Conservation (phyloP, 2,113 vertebrate genomes). For the Pterophyllum scalare region DNA sequence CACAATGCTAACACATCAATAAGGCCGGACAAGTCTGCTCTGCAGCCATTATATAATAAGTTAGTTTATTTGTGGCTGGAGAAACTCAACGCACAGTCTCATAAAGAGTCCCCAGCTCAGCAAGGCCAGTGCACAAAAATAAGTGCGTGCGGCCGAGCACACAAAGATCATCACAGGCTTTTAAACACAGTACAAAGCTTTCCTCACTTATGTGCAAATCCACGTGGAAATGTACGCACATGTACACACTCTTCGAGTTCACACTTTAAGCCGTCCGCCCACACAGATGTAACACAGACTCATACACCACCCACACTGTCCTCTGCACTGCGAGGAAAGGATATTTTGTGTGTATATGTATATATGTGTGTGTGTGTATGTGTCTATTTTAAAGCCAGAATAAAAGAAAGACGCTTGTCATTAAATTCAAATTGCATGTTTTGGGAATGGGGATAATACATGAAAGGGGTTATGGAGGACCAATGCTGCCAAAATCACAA, state of each 20-base stretch:
- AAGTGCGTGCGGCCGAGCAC: neutral
- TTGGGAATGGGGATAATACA: neutral
- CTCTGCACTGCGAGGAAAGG: slow-evolving; percentile 9
- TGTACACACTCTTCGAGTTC: slow-evolving; percentile 24
- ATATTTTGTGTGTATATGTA: neutral
- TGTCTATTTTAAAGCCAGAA: neutral
- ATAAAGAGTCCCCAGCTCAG: slow-evolving; percentile 16
- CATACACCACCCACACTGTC: slow-evolving; percentile 48
- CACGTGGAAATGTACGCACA: slow-evolving; percentile 5
- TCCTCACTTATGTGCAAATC: neutral
- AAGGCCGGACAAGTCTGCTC: slow-evolving; percentile 64
- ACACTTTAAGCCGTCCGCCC: slow-evolving; percentile 42
- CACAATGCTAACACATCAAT: slow-evolving; percentile 64
- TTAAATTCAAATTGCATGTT: neutral
- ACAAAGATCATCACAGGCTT: slow-evolving; percentile 10
- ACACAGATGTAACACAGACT: slow-evolving; percentile 48
- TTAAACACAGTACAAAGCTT: neutral
- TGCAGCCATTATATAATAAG: slow-evolving; percentile 71
- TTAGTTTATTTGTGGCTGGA: slow-evolving; percentile 41
- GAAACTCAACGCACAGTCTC: neutral
- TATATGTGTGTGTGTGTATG: slow-evolving; percentile 8
- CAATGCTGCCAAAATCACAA: too few relatives aligned
- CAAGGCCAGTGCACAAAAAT: slow-evolving; percentile 12
- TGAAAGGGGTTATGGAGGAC: neutral
- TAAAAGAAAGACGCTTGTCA: neutral